phyloP scores from a whole-genome alignment of 2,888 invertebrate species.

The Mellilla xanthometata region DNA sequence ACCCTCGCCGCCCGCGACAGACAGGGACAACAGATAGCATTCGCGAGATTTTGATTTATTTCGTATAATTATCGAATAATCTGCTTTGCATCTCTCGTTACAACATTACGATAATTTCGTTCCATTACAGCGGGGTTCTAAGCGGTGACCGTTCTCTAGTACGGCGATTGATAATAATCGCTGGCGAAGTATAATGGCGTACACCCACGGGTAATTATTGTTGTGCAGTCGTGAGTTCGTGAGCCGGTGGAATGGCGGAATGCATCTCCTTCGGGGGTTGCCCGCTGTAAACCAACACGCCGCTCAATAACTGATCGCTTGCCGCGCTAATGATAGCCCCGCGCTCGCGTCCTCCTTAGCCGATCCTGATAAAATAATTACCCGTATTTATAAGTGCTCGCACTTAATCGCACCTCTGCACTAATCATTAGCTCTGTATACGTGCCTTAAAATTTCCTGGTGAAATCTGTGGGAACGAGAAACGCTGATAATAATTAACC shows the following conservation, averaged over 20 bases:
- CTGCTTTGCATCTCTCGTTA: slow-evolving; percentile 81
- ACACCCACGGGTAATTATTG: slow-evolving; percentile 83
- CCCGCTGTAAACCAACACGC: slow-evolving; percentile 78
- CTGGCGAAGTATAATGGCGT: slow-evolving; percentile 82
- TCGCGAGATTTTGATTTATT: slow-evolving; percentile 77
- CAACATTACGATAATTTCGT: slow-evolving; percentile 80
- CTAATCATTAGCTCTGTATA: slow-evolving; percentile 54
- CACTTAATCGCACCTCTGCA: slow-evolving; percentile 65
- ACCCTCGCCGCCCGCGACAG: slow-evolving; percentile 35
- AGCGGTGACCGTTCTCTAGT: slow-evolving; percentile 79
- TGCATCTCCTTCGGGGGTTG: slow-evolving; percentile 83
- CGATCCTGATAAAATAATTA: slow-evolving; percentile 77
- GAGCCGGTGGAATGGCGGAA: slow-evolving; percentile 77
- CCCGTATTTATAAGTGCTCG: slow-evolving; percentile 72
- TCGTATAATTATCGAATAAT: slow-evolving; percentile 79
- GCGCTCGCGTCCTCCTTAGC: slow-evolving; percentile 68
- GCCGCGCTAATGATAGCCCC: slow-evolving; percentile 77
- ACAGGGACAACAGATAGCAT: slow-evolving; percentile 50
- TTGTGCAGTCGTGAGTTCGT: slow-evolving; percentile 82
- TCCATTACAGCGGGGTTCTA: slow-evolving; percentile 76
- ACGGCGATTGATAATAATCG: slow-evolving; percentile 81
- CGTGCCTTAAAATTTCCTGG: slow-evolving; percentile 56
- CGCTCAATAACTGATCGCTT: slow-evolving; percentile 80
- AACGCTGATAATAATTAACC: slow-evolving; percentile 57
- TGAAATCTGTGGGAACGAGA: slow-evolving; percentile 57